Evolutionary conservation across 2,888 invertebrate genomes (phyloP).

Genomic region (Eudasyphora cyanicolor): DNA sequence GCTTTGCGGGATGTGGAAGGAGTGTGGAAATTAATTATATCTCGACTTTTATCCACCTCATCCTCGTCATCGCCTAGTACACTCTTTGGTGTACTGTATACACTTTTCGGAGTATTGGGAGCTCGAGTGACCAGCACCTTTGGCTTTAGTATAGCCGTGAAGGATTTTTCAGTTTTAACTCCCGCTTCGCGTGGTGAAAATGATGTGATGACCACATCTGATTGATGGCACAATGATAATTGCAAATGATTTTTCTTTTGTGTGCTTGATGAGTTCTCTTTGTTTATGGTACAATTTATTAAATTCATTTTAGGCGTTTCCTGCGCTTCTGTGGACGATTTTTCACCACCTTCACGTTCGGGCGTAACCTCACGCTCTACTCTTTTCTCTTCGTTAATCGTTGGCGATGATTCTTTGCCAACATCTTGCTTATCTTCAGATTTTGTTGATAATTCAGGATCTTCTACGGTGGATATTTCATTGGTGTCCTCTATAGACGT

Average conservation of each 20-base stretch:
- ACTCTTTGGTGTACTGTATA: slow-evolving; percentile 71
- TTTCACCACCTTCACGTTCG: slow-evolving; percentile 47
- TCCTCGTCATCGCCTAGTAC: slow-evolving; percentile 70
- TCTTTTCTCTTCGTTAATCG: background rate
- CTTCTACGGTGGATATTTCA: slow-evolving; percentile 17
- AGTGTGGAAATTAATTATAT: slow-evolving; percentile 71
- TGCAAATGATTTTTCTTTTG: slow-evolving; percentile 54
- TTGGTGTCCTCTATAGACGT: slow-evolving; percentile 69
- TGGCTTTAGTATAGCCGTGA: slow-evolving; percentile 71
- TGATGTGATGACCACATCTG: slow-evolving; percentile 77
- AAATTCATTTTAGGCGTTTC: slow-evolving; percentile 70
- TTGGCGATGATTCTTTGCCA: no score
- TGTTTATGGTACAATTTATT: slow-evolving; percentile 71
- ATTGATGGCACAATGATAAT: slow-evolving; percentile 67
- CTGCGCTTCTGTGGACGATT: slow-evolving; percentile 13
- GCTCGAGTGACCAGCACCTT: slow-evolving; percentile 51
- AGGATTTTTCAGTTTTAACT: slow-evolving; percentile 74
- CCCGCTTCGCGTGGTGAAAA: slow-evolving; percentile 76
- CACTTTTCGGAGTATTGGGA: slow-evolving; percentile 68
- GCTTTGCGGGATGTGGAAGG: slow-evolving; percentile 72
- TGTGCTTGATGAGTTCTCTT: slow-evolving; percentile 66
- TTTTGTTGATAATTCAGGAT: slow-evolving; percentile 59
- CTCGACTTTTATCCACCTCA: slow-evolving; percentile 64
- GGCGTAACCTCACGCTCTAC: slow-evolving; percentile 58
- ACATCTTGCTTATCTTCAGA: slow-evolving; percentile 26